Percentiles rank a stretch among this genome's conserved stretches.
These are phyloP conservation scores for Stercorarius parasiticus DNA, from an alignment of 2,113 vertebrate species.

Conservation along the genomic window DNA sequence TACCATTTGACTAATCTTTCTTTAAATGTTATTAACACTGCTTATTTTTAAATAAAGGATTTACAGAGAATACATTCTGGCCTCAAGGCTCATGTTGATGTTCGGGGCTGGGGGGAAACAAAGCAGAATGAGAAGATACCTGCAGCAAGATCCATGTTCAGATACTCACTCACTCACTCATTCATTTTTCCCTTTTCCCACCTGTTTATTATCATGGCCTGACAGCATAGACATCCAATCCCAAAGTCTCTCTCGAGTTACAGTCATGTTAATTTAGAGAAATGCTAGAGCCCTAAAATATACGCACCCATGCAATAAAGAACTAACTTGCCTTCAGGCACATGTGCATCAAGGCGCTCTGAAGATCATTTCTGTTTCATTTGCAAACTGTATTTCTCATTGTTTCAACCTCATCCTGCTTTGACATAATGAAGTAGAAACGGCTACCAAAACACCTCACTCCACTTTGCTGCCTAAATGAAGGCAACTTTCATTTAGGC, in stretches of 20 bases:
- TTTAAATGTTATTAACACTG: neutral
- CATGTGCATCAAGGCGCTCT: constrained; percentile 10
- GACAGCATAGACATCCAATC: neutral
- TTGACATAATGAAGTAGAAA: neutral
- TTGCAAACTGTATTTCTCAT: neutral
- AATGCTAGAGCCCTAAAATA: neutral
- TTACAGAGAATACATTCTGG: neutral
- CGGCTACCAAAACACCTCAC: neutral
- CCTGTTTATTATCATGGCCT: neutral
- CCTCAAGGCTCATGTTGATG: neutral
- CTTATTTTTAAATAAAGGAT: neutral
- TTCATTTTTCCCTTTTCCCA: neutral
- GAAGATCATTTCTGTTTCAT: neutral
- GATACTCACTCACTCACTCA: neutral
- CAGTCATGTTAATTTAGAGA: neutral
- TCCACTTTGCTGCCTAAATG: neutral
- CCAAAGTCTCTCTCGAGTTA: neutral
- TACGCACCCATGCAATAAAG: neutral
- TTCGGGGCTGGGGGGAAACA: neutral
- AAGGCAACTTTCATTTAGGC: neutral
- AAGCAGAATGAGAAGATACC: neutral
- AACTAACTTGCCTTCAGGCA: constrained; percentile 28
- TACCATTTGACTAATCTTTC: neutral
- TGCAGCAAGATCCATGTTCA: neutral
- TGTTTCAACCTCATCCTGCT: constrained; percentile 16